A percentile compares a stretch with the other conserved stretches of the same genome.
Conservation (phyloP, 2,888 invertebrate genomes). For the Latrodectus elegans region DNA sequence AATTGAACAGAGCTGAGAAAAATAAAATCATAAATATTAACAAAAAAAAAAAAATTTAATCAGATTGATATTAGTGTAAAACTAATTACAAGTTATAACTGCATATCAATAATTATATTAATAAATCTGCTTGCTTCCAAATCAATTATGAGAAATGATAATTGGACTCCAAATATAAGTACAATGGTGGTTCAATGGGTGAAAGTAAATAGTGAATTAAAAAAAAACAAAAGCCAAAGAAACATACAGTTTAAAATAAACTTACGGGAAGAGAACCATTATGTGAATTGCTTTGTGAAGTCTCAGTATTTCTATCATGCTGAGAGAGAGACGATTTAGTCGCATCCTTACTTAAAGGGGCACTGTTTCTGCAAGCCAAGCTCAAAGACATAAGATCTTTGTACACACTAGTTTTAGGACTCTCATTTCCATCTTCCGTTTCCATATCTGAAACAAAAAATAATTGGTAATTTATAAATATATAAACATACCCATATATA, state of each 20-base stretch:
- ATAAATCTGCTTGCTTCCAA: too few relatives aligned
- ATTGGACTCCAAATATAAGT: too few relatives aligned
- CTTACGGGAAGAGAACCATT: constrained; percentile 60
- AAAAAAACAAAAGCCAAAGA: background rate
- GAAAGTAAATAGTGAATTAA: background rate
- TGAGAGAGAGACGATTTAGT: constrained; percentile 6
- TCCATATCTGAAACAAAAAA: constrained; percentile 56
- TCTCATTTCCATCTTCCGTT: constrained; percentile 67
- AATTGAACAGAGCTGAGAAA: too few relatives aligned
- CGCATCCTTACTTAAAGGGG: background rate
- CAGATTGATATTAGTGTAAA: too few relatives aligned
- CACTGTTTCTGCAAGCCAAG: constrained; percentile 22
- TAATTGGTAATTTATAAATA: too few relatives aligned
- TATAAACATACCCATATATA: too few relatives aligned
- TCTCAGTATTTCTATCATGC: background rate
- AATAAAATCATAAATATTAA: too few relatives aligned
- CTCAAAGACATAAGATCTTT: constrained; percentile 39
- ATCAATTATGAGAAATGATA: too few relatives aligned
- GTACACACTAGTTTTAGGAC: constrained; percentile 36
- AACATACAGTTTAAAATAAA: background rate
- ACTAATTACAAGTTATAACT: too few relatives aligned
- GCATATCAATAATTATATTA: too few relatives aligned
- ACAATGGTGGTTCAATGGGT: background rate
- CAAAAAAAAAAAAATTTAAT: too few relatives aligned
- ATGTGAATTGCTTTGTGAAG: constrained; percentile 6